Evolutionary conservation across 2,888 invertebrate genomes (phyloP), one percentile per base, ranked within the genome.

Genomic region (Scaptomyza reducta): DNA sequence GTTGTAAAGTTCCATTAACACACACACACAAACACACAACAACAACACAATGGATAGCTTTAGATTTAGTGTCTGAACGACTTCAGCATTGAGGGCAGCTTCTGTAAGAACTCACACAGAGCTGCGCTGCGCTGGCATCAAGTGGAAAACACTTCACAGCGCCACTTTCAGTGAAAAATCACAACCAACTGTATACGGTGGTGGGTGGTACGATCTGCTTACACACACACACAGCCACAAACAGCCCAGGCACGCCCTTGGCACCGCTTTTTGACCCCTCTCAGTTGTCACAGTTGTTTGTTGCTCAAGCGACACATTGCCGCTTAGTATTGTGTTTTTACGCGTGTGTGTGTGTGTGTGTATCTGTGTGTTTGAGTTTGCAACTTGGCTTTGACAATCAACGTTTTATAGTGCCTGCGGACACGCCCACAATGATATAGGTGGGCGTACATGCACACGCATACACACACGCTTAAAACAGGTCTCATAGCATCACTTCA

Each of bases 81-180:
- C 16, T 40, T 14, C 68, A 49, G 25, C 47, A 18, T 18, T 35
- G 51, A 61, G 70, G 70, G 31, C 10, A 31, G 70, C 64, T 45
- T 56, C 55, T 57, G 67, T 46, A 74, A 66, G 65, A 70, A 63
- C 40, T 87, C 81, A 53, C 66, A 74, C 84, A 81, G n/a, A 9
- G 80, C 84, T 72, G 72, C 69, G 65, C 71, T 62, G 55, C 51
- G 59, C 67, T 63, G 70, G 54, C 63, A 55, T 53, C 57, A 58
- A 67, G 78, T 61, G 67, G 62, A 83, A 80, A 80, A 75, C 82
- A 87, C 82, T 80, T 69, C 74, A 61, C 69, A 65, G 64, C 25
- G 57, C 44, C 80, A 78, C 78, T 81, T 86, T 66, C 85, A 74
- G 77, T 77, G 86, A 83, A 82, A 85, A 87, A 87, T 79, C 86